Conservation (phyloP, 2,888 invertebrate species). For the Criorhina ranunculi region DNA sequence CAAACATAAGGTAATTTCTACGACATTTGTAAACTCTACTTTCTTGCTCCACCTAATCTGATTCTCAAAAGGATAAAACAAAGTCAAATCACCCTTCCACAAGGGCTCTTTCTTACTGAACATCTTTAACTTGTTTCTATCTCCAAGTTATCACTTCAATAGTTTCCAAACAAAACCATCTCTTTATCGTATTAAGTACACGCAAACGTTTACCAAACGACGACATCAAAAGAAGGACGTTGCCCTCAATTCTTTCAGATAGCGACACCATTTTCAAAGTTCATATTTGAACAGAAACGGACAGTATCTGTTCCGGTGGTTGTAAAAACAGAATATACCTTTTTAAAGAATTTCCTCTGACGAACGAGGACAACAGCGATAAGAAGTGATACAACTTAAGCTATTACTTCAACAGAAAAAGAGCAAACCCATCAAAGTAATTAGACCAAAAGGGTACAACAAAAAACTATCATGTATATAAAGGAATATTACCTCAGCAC, state of each 20-base stretch:
- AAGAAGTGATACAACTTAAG: conserved; percentile 46
- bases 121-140: no score
- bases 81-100: no score
- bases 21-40: no score
- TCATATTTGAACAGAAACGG: conserved; percentile 43
- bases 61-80: not conserved
- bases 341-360: conserved; percentile 17
- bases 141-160: not conserved
- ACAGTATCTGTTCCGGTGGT: conserved; percentile 16
- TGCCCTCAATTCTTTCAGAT: conserved; percentile 47
- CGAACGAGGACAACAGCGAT: conserved; percentile 18
- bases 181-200: conserved; percentile 27
- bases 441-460: not conserved
- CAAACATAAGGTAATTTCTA: no score
- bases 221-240: conserved; percentile 48
- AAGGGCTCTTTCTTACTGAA: no score
- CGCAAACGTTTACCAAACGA: conserved; percentile 44
- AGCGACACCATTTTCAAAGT: conserved; percentile 49
- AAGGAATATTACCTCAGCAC: conserved; percentile 88
- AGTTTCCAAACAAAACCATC: conserved; percentile 20
- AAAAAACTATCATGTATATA: conserved; percentile 32
- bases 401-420: conserved; percentile 34
- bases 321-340: conserved; percentile 2
- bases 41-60: not conserved
- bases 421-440: not conserved